These are phyloP conservation scores for Paramormyrops kingsleyae DNA, from an alignment of 2,113 vertebrate species.

Conservation along the genomic window DNA sequence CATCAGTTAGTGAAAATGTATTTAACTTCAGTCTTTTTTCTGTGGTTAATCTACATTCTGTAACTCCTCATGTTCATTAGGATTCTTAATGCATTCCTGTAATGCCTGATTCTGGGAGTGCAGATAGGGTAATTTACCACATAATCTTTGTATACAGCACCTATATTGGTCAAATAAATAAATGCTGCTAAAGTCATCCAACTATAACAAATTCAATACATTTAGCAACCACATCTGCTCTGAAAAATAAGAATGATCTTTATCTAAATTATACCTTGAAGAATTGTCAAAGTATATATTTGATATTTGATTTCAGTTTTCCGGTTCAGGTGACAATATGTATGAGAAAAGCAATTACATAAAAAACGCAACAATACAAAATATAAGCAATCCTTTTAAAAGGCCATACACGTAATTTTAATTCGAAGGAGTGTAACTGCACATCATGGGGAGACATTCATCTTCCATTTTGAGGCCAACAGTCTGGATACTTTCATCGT, in stretches of 20 bases:
- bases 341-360: background rate
- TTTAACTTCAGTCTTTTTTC: background rate
- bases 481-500: background rate
- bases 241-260: background rate
- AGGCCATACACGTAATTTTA: background rate
- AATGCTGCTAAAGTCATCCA: background rate
- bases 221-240: background rate
- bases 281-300: background rate
- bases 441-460: conserved; percentile 1
- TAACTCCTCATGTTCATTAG: background rate
- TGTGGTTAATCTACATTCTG: background rate
- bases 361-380: background rate
- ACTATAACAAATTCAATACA: background rate
- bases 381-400: background rate
- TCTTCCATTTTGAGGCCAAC: conserved; percentile 18
- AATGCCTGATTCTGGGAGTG: background rate
- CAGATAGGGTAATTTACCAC: background rate
- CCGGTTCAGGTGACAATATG: background rate
- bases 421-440: background rate
- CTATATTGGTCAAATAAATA: background rate
- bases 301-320: background rate
- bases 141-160: background rate
- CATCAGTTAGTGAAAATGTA: background rate
- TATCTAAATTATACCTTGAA: background rate
- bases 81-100: background rate